phyloP scores from a whole-genome alignment of 2,888 invertebrate genomes.

The Drosophila seclusa region DNA sequence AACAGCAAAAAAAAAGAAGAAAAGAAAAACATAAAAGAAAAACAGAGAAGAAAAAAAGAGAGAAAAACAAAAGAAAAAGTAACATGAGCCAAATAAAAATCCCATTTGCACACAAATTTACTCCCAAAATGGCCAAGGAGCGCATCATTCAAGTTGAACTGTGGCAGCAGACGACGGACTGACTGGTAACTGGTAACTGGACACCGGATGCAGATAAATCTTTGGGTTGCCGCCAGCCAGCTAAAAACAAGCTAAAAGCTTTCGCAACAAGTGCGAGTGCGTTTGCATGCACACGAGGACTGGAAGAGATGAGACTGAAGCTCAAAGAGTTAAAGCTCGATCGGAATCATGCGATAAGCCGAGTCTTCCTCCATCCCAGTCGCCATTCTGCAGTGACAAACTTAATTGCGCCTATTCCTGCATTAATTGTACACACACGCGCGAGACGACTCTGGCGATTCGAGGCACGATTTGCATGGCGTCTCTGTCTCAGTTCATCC shows the following conservation, averaged over 20 bases:
- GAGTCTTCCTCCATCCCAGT: background rate
- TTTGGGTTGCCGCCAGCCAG: conserved; percentile 64
- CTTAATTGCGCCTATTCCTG: conserved; percentile 81
- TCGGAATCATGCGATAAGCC: conserved; percentile 78
- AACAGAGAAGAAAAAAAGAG: conserved; percentile 27
- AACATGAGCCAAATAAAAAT: conserved; percentile 81
- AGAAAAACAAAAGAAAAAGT: conserved; percentile 41
- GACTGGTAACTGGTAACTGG: conserved; percentile 75
- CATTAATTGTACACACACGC: conserved; percentile 81
- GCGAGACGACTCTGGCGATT: conserved; percentile 49
- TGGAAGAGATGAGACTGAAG: conserved; percentile 14
- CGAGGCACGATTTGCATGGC: conserved; percentile 65
- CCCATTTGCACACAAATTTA: conserved; percentile 82
- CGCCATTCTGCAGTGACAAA: conserved; percentile 62
- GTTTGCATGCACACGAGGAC: conserved; percentile 52
- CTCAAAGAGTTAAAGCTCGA: conserved; percentile 71
- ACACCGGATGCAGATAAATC: conserved; percentile 81
- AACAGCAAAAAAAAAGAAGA: conserved; percentile 12
- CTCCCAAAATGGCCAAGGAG: conserved; percentile 77
- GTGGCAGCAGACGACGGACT: conserved; percentile 27
- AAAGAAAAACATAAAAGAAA: conserved; percentile 4
- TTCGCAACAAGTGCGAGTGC: conserved; percentile 60
- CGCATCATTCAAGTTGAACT: conserved; percentile 73
- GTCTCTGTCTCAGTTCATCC: conserved; percentile 34
- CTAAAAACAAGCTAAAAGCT: conserved; percentile 47